These are phyloP conservation scores for Osmerus eperlanus DNA, from an alignment of 2,113 vertebrate species.

Conservation along the genomic window DNA sequence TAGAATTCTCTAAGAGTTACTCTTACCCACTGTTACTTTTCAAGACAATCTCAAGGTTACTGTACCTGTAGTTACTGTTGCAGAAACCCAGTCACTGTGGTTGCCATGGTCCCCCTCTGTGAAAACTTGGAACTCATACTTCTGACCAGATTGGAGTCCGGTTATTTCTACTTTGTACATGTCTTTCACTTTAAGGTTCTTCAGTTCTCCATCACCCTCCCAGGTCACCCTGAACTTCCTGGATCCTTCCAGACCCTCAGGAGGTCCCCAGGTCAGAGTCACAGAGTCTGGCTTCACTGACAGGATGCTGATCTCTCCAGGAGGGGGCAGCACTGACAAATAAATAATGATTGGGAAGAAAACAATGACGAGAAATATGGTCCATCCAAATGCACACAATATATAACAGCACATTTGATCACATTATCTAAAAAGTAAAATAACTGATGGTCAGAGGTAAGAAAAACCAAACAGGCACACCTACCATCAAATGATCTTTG, in stretches of 20 bases:
- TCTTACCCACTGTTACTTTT: neutral
- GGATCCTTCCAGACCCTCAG: neutral
- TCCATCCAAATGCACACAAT: neutral
- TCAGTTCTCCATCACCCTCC: neutral
- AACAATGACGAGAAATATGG: neutral
- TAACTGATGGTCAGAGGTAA: no score
- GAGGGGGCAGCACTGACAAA: constrained; percentile 44
- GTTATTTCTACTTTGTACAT: constrained; percentile 25
- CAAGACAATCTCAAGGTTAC: neutral
- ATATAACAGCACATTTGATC: neutral
- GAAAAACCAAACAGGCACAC: no score
- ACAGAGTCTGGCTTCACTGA: constrained; percentile 15
- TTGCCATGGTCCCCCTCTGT: constrained; percentile 23
- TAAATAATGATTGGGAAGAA: neutral
- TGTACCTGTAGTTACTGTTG: constrained; percentile 30
- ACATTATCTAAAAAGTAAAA: neutral
- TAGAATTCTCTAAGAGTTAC: neutral
- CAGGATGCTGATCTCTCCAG: constrained; percentile 34
- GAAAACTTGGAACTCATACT: constrained; percentile 32
- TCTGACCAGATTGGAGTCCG: constrained; percentile 26
- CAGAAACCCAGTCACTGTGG: constrained; percentile 16
- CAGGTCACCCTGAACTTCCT: constrained; percentile 26
- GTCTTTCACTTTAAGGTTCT: constrained; percentile 8
- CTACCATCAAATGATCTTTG: neutral
- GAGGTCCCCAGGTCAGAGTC: constrained; percentile 12